Conservation (phyloP, 2,888 invertebrate species). For the Heliconius sara region DNA sequence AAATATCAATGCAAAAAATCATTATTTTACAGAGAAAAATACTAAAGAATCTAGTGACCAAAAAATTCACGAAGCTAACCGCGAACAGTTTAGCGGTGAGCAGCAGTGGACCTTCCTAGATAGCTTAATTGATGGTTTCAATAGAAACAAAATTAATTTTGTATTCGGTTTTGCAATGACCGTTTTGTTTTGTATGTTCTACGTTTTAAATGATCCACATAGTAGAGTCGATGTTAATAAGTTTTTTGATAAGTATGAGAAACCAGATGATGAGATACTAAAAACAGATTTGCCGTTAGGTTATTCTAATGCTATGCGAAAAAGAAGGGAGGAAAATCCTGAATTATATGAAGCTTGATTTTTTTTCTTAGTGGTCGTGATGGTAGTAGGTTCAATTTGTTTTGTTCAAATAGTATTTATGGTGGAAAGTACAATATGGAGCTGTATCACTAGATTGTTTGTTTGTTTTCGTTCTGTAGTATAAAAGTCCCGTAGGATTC, state of each 20-base stretch:
- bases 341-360: constrained; percentile 70
- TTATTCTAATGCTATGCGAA: constrained; percentile 62
- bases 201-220: constrained; percentile 53
- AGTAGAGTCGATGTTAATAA: constrained; percentile 54
- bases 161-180: constrained; percentile 62
- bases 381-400: no score
- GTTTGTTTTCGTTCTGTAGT: no score
- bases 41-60: constrained; percentile 65
- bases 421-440: neutral
- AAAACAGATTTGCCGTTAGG: constrained; percentile 64
- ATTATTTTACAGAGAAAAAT: constrained; percentile 76
- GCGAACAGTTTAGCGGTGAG: constrained; percentile 60
- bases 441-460: no score
- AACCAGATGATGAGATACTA: constrained; percentile 31
- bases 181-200: constrained; percentile 47
- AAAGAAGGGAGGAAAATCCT: constrained; percentile 62
- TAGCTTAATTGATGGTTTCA: constrained; percentile 62
- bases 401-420: neutral
- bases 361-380: neutral
- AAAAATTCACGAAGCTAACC: constrained; percentile 69
- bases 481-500: no score
- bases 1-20: constrained; percentile 26
- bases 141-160: constrained; percentile 61
- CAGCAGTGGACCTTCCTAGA: constrained; percentile 69
- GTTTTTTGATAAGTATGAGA: constrained; percentile 51